Conservation (phyloP, 2,113 vertebrate species). For the Nansenia antarctica region DNA sequence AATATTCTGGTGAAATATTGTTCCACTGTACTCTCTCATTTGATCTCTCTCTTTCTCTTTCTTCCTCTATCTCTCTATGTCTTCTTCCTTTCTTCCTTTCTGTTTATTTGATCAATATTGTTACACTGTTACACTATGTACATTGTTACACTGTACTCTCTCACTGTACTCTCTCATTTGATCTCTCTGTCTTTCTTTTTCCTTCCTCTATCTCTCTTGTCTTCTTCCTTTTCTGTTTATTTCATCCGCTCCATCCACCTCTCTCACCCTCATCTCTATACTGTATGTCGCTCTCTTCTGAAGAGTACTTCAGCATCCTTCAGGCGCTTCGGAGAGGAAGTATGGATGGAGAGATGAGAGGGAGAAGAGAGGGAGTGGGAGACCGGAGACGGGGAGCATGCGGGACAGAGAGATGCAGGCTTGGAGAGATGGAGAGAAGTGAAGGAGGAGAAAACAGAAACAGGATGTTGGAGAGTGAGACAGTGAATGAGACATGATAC, state of each 20-base stretch:
- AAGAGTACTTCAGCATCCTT: constrained; percentile 23
- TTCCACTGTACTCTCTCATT: not conserved
- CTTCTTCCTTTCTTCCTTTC: not conserved
- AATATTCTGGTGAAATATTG: not conserved
- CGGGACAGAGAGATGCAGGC: constrained; percentile 2
- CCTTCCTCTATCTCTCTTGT: not conserved
- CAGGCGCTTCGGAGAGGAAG: constrained; percentile 10
- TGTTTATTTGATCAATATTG: too few relatives aligned
- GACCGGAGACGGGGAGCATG: constrained; percentile 1
- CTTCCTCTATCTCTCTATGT: not conserved
- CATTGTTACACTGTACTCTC: too few relatives aligned
- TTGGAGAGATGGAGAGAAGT: not conserved
- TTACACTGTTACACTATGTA: too few relatives aligned
- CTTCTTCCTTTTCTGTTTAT: not conserved
- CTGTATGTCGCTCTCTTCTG: constrained; percentile 14
- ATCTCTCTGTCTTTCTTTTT: constrained; percentile 9
- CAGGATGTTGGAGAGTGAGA: constrained; percentile 26
- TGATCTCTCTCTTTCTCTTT: not conserved
- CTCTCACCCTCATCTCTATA: constrained; percentile 9
- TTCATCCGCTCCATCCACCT: not conserved
- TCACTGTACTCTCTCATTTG: not conserved
- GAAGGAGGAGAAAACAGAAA: constrained; percentile 3
- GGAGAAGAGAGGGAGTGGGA: not conserved
- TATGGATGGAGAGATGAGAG: constrained; percentile 9
- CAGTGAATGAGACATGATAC: constrained; percentile 25